A percentile compares a stretch with the other conserved stretches of the same genome.
Evolutionary conservation across 2,888 invertebrate genomes (phyloP).

Genomic region (Ariolimax columbianus): DNA sequence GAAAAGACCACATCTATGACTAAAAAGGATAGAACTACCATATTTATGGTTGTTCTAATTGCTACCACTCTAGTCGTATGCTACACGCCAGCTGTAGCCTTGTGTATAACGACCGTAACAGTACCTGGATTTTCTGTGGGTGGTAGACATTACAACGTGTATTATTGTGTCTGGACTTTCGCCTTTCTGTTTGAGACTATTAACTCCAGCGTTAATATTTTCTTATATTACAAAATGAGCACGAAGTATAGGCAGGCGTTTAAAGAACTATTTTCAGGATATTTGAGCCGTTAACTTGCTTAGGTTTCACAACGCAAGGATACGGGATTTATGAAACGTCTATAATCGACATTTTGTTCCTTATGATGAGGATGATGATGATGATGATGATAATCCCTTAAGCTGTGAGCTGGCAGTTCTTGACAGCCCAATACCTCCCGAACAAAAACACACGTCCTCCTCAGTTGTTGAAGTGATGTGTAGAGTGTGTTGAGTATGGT

Average conservation of each 20-base stretch:
- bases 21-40: background rate
- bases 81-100: background rate
- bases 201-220: conserved; percentile 27
- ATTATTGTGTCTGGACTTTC: background rate
- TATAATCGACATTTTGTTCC: no score
- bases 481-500: no score
- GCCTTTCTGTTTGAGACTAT: conserved; percentile 14
- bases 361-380: no score
- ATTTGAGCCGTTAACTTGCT: no score
- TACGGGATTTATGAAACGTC: no score
- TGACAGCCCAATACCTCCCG: no score
- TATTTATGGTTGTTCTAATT: background rate
- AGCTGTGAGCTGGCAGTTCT: no score
- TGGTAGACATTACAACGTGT: background rate
- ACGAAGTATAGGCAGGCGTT: background rate
- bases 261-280: background rate
- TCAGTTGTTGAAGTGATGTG: no score
- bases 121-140: background rate
- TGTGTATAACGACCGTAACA: background rate
- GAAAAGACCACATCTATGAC: background rate
- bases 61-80: background rate
- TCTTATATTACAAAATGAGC: conserved; percentile 21
- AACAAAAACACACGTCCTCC: no score
- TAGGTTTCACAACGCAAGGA: no score
- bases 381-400: no score